Base-by-base conservation (phyloP, 1,140 invertebrate genomes). In the Pteromalus puparum region DNA sequence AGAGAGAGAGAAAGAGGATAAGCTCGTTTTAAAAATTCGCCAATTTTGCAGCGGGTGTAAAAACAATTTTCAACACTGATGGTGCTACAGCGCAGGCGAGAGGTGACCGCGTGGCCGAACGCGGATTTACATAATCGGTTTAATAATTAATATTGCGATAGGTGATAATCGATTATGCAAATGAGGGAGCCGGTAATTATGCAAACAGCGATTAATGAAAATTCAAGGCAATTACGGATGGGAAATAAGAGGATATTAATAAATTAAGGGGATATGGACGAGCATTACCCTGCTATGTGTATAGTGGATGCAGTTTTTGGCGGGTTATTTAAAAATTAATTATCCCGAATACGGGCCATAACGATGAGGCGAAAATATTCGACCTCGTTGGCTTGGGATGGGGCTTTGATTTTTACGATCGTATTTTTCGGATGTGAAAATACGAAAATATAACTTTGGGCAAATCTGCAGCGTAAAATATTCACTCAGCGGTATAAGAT, bases 151-250 rank as follows among this genome's bases (percentile, higher is more conserved):
- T 84, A 76, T 84, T 75, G 78, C 72, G 48, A 84, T 81, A 84
- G 83, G 24, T 81, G 83, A 81, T 84, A 84, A 84, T 81, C 78
- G 83, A 84, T 84, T 84, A 84, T 84, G 78, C 73, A 84, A 84
- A 84, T 76, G 34, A 48, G 30, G 28, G 13, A 46, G 24, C 7
- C n/a, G 38, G 78, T 81, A 28, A 84, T 81, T 84, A 84, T 84
- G 83, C 83, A 75, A 84, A 81, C 13, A 76, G 53, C 78, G 26
- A 78, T 81, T 81, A 84, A 84, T 84, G 83, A 84, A 81, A 81
- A 76, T 75, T 74, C 83, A 74, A 75, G 75, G 70, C 77, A 79
- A 80, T 80, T 79, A 67, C 18, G 67, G 24, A 34, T 72, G 48
- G 26, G 48, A 81, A 81, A 81, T 72, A 13, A 24, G 67, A 72